phyloP scores from a whole-genome alignment of 1,140 invertebrate genomes.

The Pseudoatta argentina region DNA sequence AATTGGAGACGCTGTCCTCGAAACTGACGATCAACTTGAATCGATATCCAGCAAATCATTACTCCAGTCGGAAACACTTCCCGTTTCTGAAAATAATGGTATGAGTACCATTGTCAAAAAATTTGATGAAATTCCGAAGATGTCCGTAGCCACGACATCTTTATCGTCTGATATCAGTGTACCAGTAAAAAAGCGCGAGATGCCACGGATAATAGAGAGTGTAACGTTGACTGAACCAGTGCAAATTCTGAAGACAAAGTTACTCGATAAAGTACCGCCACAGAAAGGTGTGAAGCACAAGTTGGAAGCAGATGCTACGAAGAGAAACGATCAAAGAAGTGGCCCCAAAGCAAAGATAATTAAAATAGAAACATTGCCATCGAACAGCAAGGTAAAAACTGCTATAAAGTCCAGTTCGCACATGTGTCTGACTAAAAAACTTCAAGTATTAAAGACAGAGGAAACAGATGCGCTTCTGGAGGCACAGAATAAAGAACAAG shows the following conservation, averaged over 20 bases:
- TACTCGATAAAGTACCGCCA: slow-evolving; percentile 77
- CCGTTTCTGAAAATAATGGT: slow-evolving; percentile 31
- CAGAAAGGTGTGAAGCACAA: slow-evolving; percentile 82
- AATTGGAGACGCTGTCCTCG: slow-evolving; percentile 42
- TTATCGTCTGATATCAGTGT: slow-evolving; percentile 72
- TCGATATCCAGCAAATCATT: slow-evolving; percentile 48
- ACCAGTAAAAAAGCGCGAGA: slow-evolving; percentile 84
- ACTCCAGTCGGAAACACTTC: not conserved
- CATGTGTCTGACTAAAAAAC: slow-evolving; percentile 74
- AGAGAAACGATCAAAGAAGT: slow-evolving; percentile 67
- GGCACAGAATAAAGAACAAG: slow-evolving; percentile 63
- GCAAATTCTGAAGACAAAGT: slow-evolving; percentile 82
- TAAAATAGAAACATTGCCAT: slow-evolving; percentile 78
- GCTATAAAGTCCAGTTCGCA: slow-evolving; percentile 59
- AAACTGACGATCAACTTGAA: slow-evolving; percentile 32
- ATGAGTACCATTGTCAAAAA: slow-evolving; percentile 70
- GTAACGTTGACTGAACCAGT: slow-evolving; percentile 82
- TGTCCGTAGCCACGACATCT: slow-evolving; percentile 71
- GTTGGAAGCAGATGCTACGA: slow-evolving; percentile 73
- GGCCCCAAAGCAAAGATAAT: slow-evolving; percentile 78
- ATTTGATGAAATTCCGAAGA: slow-evolving; percentile 69
- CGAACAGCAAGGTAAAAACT: slow-evolving; percentile 73
- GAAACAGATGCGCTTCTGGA: slow-evolving; percentile 67
- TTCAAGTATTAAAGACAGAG: slow-evolving; percentile 79
- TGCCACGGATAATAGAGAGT: slow-evolving; percentile 84